These are phyloP conservation scores for Dasyprocta punctata DNA, from an alignment of 2,113 vertebrate species.

Conservation along the genomic window DNA sequence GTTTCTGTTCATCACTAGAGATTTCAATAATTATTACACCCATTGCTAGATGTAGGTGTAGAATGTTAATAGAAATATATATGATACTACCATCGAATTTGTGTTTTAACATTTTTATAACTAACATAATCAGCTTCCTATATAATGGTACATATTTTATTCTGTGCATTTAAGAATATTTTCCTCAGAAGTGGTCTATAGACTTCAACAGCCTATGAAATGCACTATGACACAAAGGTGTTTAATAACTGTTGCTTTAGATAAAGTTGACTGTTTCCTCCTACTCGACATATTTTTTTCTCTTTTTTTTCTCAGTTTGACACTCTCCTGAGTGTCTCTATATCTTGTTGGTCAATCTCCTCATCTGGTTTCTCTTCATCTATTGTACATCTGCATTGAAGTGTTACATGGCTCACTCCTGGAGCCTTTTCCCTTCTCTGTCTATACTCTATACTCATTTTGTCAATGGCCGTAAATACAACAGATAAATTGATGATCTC, in stretches of 20 bases:
- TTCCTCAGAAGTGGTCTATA: conserved; percentile 17
- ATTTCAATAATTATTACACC: neutral
- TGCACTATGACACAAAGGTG: neutral
- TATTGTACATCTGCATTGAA: neutral
- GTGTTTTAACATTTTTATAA: neutral
- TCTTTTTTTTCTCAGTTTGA: conserved; percentile 26
- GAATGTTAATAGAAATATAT: neutral
- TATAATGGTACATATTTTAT: neutral
- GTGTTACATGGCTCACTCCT: neutral
- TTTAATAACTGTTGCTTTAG: neutral
- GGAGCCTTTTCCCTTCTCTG: neutral
- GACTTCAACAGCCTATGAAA: neutral
- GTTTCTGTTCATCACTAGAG: neutral
- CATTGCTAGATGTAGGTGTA: neutral
- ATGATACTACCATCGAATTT: neutral
- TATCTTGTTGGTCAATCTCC: neutral
- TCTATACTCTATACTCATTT: neutral
- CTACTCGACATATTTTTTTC: conserved; percentile 9
- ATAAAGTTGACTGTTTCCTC: neutral
- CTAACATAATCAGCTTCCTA: neutral
- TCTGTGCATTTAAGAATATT: conserved; percentile 6
- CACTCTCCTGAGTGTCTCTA: neutral
- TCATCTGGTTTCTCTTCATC: neutral
- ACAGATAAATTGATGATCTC: neutral
- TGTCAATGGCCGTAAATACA: neutral